Percentiles rank a stretch among this genome's conserved stretches.
Evolutionary conservation across 2,797 vertebrate species (phyloP).

Genomic region (Sylvia borin): DNA sequence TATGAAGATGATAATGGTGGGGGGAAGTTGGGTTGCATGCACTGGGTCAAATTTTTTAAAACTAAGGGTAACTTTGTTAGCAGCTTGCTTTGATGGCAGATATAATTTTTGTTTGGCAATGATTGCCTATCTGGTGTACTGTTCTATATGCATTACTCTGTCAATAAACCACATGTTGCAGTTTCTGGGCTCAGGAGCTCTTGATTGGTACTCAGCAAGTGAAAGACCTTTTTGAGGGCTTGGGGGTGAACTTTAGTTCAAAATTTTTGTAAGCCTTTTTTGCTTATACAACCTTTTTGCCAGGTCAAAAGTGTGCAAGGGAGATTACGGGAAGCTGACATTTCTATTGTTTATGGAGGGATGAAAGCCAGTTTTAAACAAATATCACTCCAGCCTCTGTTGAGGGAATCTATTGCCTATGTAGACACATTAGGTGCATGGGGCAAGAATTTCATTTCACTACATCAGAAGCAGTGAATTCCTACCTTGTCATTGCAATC

Average conservation of each 20-base stretch:
- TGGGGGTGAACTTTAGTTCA: background rate
- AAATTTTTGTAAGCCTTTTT: background rate
- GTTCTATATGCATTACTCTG: background rate
- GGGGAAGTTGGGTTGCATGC: rapidly evolving
- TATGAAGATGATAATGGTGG: background rate
- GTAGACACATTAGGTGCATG: background rate
- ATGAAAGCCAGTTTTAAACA: conserved; percentile 25
- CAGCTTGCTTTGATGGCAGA: background rate
- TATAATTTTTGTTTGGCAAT: background rate
- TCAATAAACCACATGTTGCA: background rate
- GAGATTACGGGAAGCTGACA: conserved; percentile 12
- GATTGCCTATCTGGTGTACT: background rate
- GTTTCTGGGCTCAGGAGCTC: background rate
- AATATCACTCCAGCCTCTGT: background rate
- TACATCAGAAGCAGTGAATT: conserved; percentile 22
- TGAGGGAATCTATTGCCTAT: background rate
- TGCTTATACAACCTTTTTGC: background rate
- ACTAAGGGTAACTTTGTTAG: background rate
- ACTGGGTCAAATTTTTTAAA: background rate
- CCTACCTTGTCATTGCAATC: conserved; percentile 16
- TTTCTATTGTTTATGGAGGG: conserved; percentile 29
- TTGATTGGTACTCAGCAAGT: background rate
- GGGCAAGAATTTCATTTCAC: conserved; percentile 39
- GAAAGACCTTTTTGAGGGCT: background rate
- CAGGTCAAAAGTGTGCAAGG: background rate